Conservation (phyloP, 2,797 vertebrate genomes). For the Artibeus lituratus region DNA sequence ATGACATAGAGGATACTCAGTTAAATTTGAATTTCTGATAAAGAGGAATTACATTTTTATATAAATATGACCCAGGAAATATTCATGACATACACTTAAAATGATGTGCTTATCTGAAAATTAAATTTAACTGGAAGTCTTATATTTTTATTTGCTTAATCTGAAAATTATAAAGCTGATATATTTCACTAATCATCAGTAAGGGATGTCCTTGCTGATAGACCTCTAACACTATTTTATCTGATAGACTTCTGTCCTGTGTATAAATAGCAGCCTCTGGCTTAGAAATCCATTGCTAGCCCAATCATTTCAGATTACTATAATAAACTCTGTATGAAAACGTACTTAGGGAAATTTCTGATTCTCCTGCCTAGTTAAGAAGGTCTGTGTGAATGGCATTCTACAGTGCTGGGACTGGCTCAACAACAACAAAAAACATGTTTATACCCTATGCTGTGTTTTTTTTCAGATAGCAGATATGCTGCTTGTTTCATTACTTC, state of each 20-base stretch:
- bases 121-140: not conserved
- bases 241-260: not conserved
- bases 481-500: not conserved
- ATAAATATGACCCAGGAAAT: not conserved
- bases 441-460: not conserved
- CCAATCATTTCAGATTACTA: not conserved
- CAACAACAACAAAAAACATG: not conserved
- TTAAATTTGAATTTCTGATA: constrained; percentile 44
- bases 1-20: not conserved
- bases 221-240: not conserved
- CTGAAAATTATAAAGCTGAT: not conserved
- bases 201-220: not conserved
- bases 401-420: not conserved
- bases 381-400: not conserved
- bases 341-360: not conserved
- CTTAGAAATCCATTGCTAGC: not conserved
- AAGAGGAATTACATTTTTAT: not conserved
- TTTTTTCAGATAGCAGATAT: not conserved
- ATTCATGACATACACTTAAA: not conserved
- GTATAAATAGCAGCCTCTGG: not conserved
- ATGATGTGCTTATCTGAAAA: not conserved
- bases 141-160: not conserved
- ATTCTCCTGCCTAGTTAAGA: not conserved
- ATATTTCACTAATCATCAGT: not conserved
- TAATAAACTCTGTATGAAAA: not conserved